Evolutionary conservation across 2,113 vertebrate species (phyloP), one percentile per base, ranked within the genome.

Genomic region (Casuarius casuarius): DNA sequence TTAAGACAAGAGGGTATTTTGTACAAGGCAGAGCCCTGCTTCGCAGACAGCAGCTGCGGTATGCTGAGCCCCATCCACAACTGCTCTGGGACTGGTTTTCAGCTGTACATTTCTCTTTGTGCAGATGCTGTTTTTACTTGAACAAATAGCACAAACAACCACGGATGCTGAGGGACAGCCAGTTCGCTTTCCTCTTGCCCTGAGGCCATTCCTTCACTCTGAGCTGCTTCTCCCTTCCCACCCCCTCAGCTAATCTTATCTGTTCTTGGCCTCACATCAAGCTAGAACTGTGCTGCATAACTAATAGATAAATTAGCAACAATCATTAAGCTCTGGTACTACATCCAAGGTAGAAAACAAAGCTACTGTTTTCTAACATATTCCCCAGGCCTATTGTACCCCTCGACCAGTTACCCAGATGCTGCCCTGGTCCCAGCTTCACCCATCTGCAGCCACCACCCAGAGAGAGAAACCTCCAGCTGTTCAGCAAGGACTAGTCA

Each of bases 41-140:
- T 61, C 68, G 12, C 46, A 49, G 8, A 2, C 0, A 1, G 29
- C 67, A 93, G 15, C 51, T 22, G 44, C n/a, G 4, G 71, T 29
- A 12, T 17, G 35, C 56, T 21, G 77, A 40, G 38, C 29, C 29
- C 12, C 15, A 1, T 7, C 42, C 63, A 26, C 25, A 70, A 1
- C 29, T 54, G 59, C 19, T 48, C 54, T 48, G 31, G 33, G 56
- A 31, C 44, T 52, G 49, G 20, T 58, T 12, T 5, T 77, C 65
- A 48, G 59, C 33, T 44, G 44, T 38, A 26, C 28, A 21, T 44
- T 65, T 4, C 8, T 33, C 23, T 46, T 48, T 25, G 48, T 58
- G 54, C 31, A 56, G 77, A 28, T 12, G 25, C 35, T 66, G 26
- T 25, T 71, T 87, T 49, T 35, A 49, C 38, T 70, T 63, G 42